Percentiles rank a stretch among this genome's conserved stretches.
These are phyloP conservation scores for Clostera curtula DNA, from an alignment of 2,888 invertebrate genomes.

Conservation along the genomic window DNA sequence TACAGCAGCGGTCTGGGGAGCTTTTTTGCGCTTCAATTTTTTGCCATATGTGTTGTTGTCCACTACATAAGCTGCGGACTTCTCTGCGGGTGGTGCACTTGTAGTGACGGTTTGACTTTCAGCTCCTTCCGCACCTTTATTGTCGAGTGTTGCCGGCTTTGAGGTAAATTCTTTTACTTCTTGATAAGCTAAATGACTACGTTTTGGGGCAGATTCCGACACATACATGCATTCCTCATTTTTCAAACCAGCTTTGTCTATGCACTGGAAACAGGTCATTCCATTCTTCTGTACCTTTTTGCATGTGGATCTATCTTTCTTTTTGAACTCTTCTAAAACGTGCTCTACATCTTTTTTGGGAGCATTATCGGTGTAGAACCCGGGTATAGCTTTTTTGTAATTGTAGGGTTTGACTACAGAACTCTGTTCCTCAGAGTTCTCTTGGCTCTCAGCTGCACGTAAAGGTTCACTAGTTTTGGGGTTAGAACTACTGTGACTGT, in stretches of 20 bases:
- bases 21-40: conserved; percentile 61
- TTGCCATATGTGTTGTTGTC: conserved; percentile 49
- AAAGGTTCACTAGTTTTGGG: conserved; percentile 56
- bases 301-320: conserved; percentile 82
- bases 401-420: conserved; percentile 51
- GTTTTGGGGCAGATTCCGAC: conserved; percentile 79
- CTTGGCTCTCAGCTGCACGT: conserved; percentile 40
- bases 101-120: conserved; percentile 59
- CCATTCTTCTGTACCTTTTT: conserved; percentile 82
- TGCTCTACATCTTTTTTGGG: conserved; percentile 80
- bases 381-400: conserved; percentile 62
- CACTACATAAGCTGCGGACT: conserved; percentile 57
- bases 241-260: conserved; percentile 79
- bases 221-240: conserved; percentile 88
- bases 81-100: conserved; percentile 42
- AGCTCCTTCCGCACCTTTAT: conserved; percentile 42
- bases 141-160: conserved; percentile 51
- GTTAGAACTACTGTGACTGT: conserved; percentile 49
- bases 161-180: conserved; percentile 77
- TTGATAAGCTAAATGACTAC: conserved; percentile 79
- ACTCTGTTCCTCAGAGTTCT: conserved; percentile 48
- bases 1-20: conserved; percentile 32
- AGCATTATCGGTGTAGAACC: conserved; percentile 69
- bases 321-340: conserved; percentile 82
- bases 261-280: conserved; percentile 85